Evolutionary conservation across 2,113 vertebrate genomes (phyloP), one percentile per base, ranked within the genome.

Genomic region (Sardina pilchardus): DNA sequence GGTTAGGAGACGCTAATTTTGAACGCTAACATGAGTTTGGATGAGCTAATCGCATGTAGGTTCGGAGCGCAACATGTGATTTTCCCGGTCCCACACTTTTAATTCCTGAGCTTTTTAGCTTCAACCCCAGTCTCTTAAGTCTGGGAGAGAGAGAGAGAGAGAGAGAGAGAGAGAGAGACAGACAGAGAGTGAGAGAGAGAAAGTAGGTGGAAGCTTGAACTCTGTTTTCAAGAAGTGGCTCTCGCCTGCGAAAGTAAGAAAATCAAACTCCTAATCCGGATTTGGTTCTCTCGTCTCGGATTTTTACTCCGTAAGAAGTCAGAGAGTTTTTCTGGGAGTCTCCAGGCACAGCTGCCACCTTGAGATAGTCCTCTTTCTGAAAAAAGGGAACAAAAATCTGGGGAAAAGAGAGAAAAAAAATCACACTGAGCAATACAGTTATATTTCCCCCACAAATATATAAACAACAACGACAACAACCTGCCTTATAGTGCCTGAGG

Each of bases 221-320:
- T 30, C 63, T 71, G 26, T 71, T 71, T 34, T 71, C 63, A 26
- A 71, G 63, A 14, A 12, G 26, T 56, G 44, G 0, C 39, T 21
- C 67, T 85, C 59, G 42, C 75, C 36, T 56, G 75, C 84, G n/a
- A 85, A 50, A 81, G 42, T 81, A 42, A 42, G 78, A 39, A 59
- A 82, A 82, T 85, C 81, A 42, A 26, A 88, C 82, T 87, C 26
- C 63, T 89, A 86, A 91, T 89, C 89, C 88, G 53, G 85, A 85
- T 89, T 85, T 4, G 43, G 84, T 56, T 84, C 71, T 88, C 87
- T 85, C 59, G 63, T 82, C n/a, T 30, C 9, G 63, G 26, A 30
- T 71, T 71, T 63, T 71, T 9, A 34, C 63, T 10, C 63, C 30
- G 63, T 71, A 7, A 71, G n/a, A 71, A 71, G 63, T 71, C 63